Base-by-base conservation (phyloP, 53 echinoderm and acorn worm species). In the Arbacia lixula region DNA sequence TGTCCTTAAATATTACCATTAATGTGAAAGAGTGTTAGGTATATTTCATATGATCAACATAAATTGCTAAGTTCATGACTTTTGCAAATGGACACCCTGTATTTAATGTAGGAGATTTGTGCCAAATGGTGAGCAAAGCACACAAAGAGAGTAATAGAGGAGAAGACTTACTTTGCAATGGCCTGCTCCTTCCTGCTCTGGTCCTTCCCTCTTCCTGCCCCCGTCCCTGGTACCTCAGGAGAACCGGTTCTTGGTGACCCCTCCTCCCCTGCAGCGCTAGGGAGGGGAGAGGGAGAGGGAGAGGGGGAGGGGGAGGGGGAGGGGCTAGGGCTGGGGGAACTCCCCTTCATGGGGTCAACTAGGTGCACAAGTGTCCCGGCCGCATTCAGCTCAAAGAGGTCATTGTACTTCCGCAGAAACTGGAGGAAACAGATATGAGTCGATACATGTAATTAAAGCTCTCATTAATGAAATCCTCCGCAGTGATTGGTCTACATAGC, bases 391-490 rank as follows among this genome's bases (percentile, higher is more conserved):
- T 36, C 64, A 83, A 98, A 98, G 30, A 94, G 43, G 24, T 98
- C 92, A 41, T 88, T 64, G 71, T 90, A 68, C 46, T 84, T 66
- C 51, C 63, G 92, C 30, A 98, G 84, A 82, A 98, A 94, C 94
- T 94, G 79, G 49, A 69, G 50, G 0, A 53, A 33, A 53, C 58
- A 5, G 39, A 46, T 46, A 10, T 46, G 46, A 46, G n/a, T n/a
- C n/a, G n/a, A n/a, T n/a, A n/a, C n/a, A n/a, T n/a, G n/a, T n/a
- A n/a, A n/a, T n/a, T n/a, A n/a, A n/a, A n/a, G n/a, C n/a, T n/a
- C n/a, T n/a, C n/a, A n/a, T n/a, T n/a, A n/a, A n/a, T n/a, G n/a
- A n/a, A n/a, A n/a, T n/a, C n/a, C n/a, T n/a, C n/a, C n/a, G n/a
- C n/a, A n/a, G n/a, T n/a, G n/a, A n/a, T n/a, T n/a, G n/a, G n/a